Conservation (phyloP, 2,888 invertebrate species). For the Cyclophora albipunctata region DNA sequence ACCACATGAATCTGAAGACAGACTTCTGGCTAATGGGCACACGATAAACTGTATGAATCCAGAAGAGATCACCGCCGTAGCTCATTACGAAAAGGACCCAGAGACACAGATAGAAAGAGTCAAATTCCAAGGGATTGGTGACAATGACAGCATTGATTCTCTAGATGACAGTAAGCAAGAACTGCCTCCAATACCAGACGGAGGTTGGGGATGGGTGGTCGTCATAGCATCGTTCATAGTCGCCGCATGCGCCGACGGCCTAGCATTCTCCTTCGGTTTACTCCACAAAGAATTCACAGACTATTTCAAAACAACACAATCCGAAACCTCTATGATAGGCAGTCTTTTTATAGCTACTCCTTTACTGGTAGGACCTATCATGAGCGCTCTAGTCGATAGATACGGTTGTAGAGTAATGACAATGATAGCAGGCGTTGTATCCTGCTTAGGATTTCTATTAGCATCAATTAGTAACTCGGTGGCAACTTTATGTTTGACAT, state of each 20-base stretch:
- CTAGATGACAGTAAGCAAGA: conserved; percentile 43
- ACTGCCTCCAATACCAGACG: conserved; percentile 82
- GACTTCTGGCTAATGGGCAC: conserved; percentile 16
- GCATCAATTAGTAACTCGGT: conserved; percentile 82
- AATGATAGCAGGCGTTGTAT: conserved; percentile 81
- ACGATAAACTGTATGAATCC: conserved; percentile 57
- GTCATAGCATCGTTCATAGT: conserved; percentile 88
- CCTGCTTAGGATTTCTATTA: conserved; percentile 83
- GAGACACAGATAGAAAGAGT: conserved; percentile 54
- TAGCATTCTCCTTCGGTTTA: conserved; percentile 93
- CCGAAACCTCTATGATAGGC: conserved; percentile 91
- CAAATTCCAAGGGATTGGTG: conserved; percentile 64
- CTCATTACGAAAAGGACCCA: conserved; percentile 35
- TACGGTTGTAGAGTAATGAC: conserved; percentile 87
- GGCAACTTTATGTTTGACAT: conserved; percentile 85
- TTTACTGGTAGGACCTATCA: conserved; percentile 86
- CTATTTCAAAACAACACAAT: conserved; percentile 86
- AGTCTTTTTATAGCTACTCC: conserved; percentile 93
- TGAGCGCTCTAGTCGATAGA: conserved; percentile 88
- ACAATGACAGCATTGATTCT: conserved; percentile 60
- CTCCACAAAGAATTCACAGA: conserved; percentile 86
- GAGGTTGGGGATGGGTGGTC: conserved; percentile 93
- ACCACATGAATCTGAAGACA: too few species aligned
- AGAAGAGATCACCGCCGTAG: conserved; percentile 34
- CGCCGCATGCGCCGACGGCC: conserved; percentile 93